Evolutionary conservation across 2,113 vertebrate species (phyloP), one percentile per base, ranked within the genome.

Genomic region (Lonchura striata): DNA sequence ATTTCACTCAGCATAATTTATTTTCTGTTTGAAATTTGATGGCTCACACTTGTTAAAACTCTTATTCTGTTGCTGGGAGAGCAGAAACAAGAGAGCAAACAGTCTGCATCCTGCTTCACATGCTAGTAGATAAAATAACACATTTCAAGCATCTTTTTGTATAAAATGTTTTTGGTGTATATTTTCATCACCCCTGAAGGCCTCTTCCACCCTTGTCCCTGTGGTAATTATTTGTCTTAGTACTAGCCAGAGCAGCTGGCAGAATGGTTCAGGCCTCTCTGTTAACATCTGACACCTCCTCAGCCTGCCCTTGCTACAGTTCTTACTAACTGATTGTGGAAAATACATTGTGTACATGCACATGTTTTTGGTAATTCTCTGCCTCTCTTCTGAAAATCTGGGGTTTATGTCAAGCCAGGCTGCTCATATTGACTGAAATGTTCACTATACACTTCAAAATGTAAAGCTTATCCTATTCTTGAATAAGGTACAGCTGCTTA

Each of bases 51-150:
- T 75, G 37, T 75, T 71, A 47, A 65, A 90, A 66, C 42, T 52
- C 54, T 82, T 82, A 49, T 4, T 52, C 25, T 61, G 54, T 91
- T 91, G 87, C 82, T 90, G 82, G 56, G 68, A 90, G 79, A 87
- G 28, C 15, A 86, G 81, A 82, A 92, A 79, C 31, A 71, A 10
- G 31, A 65, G 28, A 89, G 44, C 86, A 89, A 79, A 56, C 9
- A 30, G n/a, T 47, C 74, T 56, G 31, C 54, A 79, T 42, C 28
- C 50, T 54, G 23, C 54, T 71, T 80, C 56, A 15, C 18, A 3
- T 56, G 16, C 44, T 86, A 18, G 28, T 54, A 50, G 35, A 64
- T 56, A 91, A 64, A 91, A 68, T 63, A 18, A 78, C 65, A 33
- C 11, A 65, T 64, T 75, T 59, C 13, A 11, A 64, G 17, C 18